Percentiles rank a stretch among this genome's conserved stretches.
Evolutionary conservation across 2,888 invertebrate genomes (phyloP).

Genomic region (Drosophila anomalata): DNA sequence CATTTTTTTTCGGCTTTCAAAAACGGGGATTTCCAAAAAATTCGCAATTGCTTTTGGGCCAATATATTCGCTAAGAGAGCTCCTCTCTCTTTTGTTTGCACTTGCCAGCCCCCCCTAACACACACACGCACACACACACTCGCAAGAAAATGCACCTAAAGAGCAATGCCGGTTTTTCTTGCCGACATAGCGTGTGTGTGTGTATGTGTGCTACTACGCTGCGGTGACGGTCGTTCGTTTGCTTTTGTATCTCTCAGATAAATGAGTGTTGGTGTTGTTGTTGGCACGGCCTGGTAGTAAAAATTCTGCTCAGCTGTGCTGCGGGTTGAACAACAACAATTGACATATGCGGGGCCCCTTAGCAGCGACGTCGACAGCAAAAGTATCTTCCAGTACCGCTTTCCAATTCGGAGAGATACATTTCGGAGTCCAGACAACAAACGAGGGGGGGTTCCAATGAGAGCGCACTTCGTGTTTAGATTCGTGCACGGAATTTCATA

Average conservation of each 20-base stretch:
- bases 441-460: background rate
- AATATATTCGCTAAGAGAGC: conserved; percentile 14
- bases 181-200: conserved; percentile 5
- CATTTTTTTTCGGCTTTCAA: conserved; percentile 14
- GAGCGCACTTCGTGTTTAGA: background rate
- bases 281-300: conserved; percentile 48
- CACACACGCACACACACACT: background rate
- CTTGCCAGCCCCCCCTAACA: conserved; percentile 6
- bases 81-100: conserved; percentile 15
- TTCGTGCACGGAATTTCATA: background rate
- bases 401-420: conserved; percentile 40
- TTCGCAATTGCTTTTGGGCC: conserved; percentile 2
- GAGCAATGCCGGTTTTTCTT: conserved; percentile 45
- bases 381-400: conserved; percentile 33
- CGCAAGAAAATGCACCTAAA: conserved; percentile 56
- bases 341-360: conserved; percentile 32
- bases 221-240: conserved; percentile 45
- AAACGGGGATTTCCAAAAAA: conserved; percentile 16
- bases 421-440: conserved; percentile 4
- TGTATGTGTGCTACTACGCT: conserved; percentile 37
- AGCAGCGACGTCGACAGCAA: conserved; percentile 7
- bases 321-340: conserved; percentile 35
- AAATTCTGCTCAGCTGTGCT: conserved; percentile 72
- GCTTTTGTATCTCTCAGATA: conserved; percentile 62
- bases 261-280: conserved; percentile 49